These are phyloP conservation scores for Phthorimaea operculella DNA, from an alignment of 1,140 invertebrate species.

Conservation along the genomic window DNA sequence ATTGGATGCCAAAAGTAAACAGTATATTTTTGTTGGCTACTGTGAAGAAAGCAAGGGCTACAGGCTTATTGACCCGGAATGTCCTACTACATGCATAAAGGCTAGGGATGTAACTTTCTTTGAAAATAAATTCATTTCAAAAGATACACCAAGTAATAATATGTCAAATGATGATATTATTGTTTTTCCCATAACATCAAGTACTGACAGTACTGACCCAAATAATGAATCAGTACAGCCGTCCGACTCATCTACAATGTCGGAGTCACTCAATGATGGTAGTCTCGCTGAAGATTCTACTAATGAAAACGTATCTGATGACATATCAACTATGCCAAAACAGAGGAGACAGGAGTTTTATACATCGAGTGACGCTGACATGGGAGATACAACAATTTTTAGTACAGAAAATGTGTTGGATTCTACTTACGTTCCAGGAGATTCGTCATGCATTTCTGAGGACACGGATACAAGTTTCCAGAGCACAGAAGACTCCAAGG, in stretches of 20 bases:
- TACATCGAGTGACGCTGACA: not conserved
- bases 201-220: not conserved
- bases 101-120: slow-evolving; percentile 4
- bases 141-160: not conserved
- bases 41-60: slow-evolving; percentile 11
- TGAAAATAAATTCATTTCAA: slow-evolving; percentile 3
- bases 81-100: not conserved
- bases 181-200: not conserved
- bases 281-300: not conserved
- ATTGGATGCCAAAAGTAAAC: slow-evolving; percentile 3
- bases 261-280: not conserved
- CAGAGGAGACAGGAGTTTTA: not conserved
- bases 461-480: not conserved
- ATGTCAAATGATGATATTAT: not conserved
- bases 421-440: not conserved
- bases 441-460: not conserved
- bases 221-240: not conserved
- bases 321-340: not conserved
- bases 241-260: not conserved
- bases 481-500: not conserved
- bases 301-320: not conserved
- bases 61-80: slow-evolving; percentile 1
- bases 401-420: not conserved
- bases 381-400: not conserved
- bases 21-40: slow-evolving; percentile 9